phyloP scores from a whole-genome alignment of 2,888 invertebrate genomes.

The Athalia rosae region DNA sequence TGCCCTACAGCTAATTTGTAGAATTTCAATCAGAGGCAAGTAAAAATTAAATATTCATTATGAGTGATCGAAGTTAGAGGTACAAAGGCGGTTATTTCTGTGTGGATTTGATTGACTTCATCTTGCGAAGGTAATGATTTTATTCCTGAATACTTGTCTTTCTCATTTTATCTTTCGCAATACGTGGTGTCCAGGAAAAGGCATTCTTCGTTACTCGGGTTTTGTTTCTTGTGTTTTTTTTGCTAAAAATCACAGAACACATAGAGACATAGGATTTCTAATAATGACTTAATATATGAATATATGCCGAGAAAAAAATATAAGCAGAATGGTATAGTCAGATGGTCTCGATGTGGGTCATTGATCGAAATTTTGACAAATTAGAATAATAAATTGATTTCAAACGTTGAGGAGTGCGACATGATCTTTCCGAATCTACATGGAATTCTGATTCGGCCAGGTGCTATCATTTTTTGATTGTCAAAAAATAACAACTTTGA shows the following conservation, averaged over 20 bases:
- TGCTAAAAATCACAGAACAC: conserved; percentile 52
- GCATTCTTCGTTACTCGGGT: conserved; percentile 16
- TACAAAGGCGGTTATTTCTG: no score
- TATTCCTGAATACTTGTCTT: not conserved
- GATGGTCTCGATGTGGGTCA: not conserved
- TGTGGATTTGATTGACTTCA: no score
- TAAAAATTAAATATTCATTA: not conserved
- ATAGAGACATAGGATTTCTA: no score
- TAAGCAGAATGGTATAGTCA: not conserved
- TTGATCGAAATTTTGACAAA: conserved; percentile 23
- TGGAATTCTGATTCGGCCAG: not conserved
- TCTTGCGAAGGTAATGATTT: no score
- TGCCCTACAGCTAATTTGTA: conserved; percentile 5
- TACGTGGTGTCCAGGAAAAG: not conserved
- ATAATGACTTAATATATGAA: no score
- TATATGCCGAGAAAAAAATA: not conserved
- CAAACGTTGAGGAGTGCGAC: not conserved
- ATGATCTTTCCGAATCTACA: conserved; percentile 27
- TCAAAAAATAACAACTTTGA: not conserved
- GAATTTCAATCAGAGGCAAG: conserved; percentile 11
- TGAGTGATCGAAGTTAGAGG: no score
- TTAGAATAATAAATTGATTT: conserved; percentile 33
- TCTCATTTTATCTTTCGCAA: not conserved
- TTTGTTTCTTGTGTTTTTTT: conserved; percentile 60
- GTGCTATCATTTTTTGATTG: conserved; percentile 18